These are phyloP conservation scores for Chironomus tepperi DNA, from an alignment of 1,140 invertebrate genomes.

Conservation along the genomic window DNA sequence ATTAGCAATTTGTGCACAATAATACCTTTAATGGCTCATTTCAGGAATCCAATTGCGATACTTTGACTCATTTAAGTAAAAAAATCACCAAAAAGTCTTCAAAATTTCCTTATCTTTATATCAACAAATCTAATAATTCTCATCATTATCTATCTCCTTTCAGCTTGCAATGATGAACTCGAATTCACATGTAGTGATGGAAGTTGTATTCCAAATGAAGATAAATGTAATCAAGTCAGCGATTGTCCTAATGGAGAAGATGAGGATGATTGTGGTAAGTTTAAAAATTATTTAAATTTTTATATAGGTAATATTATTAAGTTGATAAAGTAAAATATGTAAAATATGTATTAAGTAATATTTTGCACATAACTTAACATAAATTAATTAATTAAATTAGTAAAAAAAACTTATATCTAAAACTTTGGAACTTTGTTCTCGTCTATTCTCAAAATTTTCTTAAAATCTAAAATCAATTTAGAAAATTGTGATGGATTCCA, in stretches of 20 bases:
- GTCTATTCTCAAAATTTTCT: not conserved
- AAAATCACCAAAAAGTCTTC: too few species aligned
- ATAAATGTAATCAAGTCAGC: conserved; percentile 50
- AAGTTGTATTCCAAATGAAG: conserved; percentile 47
- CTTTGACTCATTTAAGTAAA: too few species aligned
- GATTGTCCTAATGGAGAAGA: conserved; percentile 62
- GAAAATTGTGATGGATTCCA: conserved; percentile 55
- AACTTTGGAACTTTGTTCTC: too few species aligned
- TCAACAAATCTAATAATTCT: not conserved
- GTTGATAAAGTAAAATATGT: not conserved
- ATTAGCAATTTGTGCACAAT: too few species aligned
- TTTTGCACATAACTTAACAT: not conserved
- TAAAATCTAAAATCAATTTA: conserved; percentile 39
- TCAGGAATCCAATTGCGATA: too few species aligned
- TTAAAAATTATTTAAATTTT: too few species aligned
- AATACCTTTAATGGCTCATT: too few species aligned
- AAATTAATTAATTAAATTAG: too few species aligned
- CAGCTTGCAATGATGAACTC: conserved; percentile 45
- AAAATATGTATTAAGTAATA: not conserved
- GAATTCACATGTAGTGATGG: conserved; percentile 54
- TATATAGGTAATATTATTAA: too few species aligned
- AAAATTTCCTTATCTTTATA: too few species aligned
- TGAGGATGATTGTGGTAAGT: conserved; percentile 53
- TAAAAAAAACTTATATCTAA: too few species aligned
- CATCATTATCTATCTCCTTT: conserved; percentile 32